Conservation (phyloP, 2,888 invertebrate genomes). For the Volucella inanis region DNA sequence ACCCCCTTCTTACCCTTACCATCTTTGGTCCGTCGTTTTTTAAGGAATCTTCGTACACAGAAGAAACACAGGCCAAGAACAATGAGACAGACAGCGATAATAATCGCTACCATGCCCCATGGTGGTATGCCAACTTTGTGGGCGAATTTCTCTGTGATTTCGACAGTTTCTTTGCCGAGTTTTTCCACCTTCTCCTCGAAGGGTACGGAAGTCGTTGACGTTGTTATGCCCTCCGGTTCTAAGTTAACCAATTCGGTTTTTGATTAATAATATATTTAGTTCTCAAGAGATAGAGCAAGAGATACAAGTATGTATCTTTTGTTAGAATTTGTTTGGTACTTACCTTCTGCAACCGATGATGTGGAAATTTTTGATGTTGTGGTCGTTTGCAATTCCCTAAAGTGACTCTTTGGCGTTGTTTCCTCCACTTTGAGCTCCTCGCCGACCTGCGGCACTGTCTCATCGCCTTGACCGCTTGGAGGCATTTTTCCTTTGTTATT, state of each 20-base stretch:
- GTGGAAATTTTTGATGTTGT: slow-evolving; percentile 75
- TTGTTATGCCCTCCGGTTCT: slow-evolving; percentile 76
- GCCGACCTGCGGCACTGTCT: slow-evolving; percentile 78
- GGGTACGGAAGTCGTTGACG: slow-evolving; percentile 79
- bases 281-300: neutral
- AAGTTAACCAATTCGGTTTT: neutral
- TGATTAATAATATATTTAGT: neutral
- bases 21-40: slow-evolving; percentile 96
- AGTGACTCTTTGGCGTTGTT: slow-evolving; percentile 79
- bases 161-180: slow-evolving; percentile 81
- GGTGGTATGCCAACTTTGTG: slow-evolving; percentile 90
- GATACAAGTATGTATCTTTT: no score
- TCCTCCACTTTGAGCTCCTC: slow-evolving; percentile 79
- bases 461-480: slow-evolving; percentile 81
- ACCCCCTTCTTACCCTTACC: slow-evolving; percentile 98
- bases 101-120: slow-evolving; percentile 93
- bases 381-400: slow-evolving; percentile 78
- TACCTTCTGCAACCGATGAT: slow-evolving; percentile 80
- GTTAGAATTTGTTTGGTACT: neutral
- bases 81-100: slow-evolving; percentile 90
- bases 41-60: slow-evolving; percentile 95
- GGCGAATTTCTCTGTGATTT: slow-evolving; percentile 86
- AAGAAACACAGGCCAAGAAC: slow-evolving; percentile 94
- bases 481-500: slow-evolving; percentile 76
- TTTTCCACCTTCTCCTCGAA: slow-evolving; percentile 81